Conservation (phyloP, 1,140 invertebrate genomes). For the Orchesella cincta region DNA sequence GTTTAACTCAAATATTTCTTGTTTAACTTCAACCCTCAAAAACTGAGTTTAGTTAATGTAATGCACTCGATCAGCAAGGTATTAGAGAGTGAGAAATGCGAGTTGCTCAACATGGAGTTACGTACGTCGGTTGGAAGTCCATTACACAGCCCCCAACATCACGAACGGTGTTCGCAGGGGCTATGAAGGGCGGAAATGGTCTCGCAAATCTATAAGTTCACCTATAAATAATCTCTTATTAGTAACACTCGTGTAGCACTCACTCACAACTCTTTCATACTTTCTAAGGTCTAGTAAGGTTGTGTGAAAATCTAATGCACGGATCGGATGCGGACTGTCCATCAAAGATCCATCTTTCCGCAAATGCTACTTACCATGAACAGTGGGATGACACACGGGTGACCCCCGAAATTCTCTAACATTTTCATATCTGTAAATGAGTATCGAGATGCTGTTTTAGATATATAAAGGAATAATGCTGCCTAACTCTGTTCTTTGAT, state of each 20-base stretch:
- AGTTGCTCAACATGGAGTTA: slow-evolving; percentile 29
- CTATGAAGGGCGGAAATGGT: neutral
- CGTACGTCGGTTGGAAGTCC: slow-evolving; percentile 29
- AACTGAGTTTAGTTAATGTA: neutral
- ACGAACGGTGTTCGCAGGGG: slow-evolving; percentile 12
- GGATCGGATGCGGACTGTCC: neutral
- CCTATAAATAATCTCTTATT: slow-evolving; percentile 51
- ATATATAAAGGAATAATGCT: no score
- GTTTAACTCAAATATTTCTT: neutral
- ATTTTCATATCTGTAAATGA: neutral
- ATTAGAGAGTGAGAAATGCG: slow-evolving; percentile 26
- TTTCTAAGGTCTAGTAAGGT: neutral
- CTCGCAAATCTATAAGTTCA: slow-evolving; percentile 42
- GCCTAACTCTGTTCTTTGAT: no score
- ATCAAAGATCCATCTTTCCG: neutral
- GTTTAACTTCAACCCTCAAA: neutral
- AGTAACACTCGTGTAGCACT: slow-evolving; percentile 48
- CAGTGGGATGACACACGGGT: neutral
- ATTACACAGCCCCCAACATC: slow-evolving; percentile 25
- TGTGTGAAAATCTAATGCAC: neutral
- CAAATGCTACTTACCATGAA: neutral
- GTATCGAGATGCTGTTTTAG: neutral
- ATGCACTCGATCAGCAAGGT: neutral
- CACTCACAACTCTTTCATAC: slow-evolving; percentile 39
- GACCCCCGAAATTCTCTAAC: neutral